phyloP scores from a whole-genome alignment of 2,888 invertebrate species.

The Ormyrus labotus region DNA sequence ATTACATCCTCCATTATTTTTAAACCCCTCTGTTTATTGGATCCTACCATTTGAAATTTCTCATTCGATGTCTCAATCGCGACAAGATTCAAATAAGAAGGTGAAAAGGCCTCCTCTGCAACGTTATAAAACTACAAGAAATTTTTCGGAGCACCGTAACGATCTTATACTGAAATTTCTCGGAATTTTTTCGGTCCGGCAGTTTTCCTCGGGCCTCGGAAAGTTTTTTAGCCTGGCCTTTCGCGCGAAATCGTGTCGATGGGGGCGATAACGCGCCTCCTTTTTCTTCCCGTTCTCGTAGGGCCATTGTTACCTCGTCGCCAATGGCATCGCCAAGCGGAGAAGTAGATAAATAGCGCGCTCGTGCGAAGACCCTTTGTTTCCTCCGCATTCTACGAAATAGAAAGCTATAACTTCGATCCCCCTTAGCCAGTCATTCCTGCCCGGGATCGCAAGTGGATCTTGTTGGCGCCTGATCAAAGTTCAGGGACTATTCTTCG shows the following conservation, averaged over 20 bases:
- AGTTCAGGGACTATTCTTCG: constrained; percentile 1
- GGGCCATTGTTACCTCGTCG: constrained; percentile 36
- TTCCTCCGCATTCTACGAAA: constrained; percentile 32
- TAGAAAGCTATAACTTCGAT: constrained; percentile 42
- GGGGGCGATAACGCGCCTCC: constrained; percentile 27
- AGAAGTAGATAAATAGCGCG: constrained; percentile 41
- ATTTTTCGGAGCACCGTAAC: too few relatives aligned
- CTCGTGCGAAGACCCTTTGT: constrained; percentile 39
- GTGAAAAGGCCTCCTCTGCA: neutral
- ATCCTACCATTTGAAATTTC: neutral
- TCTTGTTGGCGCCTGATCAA: constrained; percentile 31
- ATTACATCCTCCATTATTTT: neutral
- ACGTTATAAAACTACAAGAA: neutral
- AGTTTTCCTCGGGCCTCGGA: neutral
- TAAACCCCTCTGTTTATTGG: neutral
- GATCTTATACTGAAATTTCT: neutral
- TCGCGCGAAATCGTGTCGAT: constrained; percentile 33
- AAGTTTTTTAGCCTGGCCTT: constrained; percentile 1
- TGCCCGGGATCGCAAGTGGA: neutral
- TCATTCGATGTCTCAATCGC: neutral
- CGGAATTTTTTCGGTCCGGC: neutral
- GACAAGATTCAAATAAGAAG: neutral
- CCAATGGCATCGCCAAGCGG: constrained; percentile 11
- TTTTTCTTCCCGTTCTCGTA: constrained; percentile 12
- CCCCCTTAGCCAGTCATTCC: constrained; percentile 20